These are phyloP conservation scores for Gadopsis marmoratus DNA, from an alignment of 2,797 vertebrate genomes.

Conservation along the genomic window DNA sequence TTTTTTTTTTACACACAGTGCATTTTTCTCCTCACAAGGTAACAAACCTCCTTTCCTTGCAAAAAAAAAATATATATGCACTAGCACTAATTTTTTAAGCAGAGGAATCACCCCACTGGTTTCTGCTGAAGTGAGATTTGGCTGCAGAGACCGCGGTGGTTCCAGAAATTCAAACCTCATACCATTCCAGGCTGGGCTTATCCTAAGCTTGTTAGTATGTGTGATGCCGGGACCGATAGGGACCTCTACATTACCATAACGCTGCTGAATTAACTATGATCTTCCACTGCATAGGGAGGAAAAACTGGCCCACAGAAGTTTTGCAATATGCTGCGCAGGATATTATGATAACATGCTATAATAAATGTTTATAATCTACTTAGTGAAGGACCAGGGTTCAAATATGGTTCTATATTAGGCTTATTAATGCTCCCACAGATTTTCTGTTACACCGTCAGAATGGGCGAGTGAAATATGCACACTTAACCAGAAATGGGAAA, in stretches of 20 bases:
- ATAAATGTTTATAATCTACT: slow-evolving; percentile 99
- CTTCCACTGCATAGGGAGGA: slow-evolving; percentile 92
- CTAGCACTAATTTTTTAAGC: slow-evolving; percentile 88
- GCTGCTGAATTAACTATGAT: slow-evolving; percentile 99
- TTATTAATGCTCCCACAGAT: slow-evolving; percentile 92
- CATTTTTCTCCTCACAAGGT: slow-evolving; percentile 78
- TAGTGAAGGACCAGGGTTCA: slow-evolving; percentile 92
- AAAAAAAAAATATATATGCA: slow-evolving; percentile 86
- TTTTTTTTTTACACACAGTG: slow-evolving; percentile 77
- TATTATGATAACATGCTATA: slow-evolving; percentile 99
- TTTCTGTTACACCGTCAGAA: slow-evolving; percentile 69
- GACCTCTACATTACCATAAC: slow-evolving; percentile 97
- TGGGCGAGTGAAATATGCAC: slow-evolving; percentile 71
- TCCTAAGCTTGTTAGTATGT: slow-evolving; percentile 99
- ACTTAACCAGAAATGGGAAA: slow-evolving; percentile 67
- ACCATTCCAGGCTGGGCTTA: slow-evolving; percentile 98
- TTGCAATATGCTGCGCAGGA: slow-evolving; percentile 98
- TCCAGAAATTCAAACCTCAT: slow-evolving; percentile 99
- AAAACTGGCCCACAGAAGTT: slow-evolving; percentile 97
- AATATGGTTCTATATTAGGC: slow-evolving; percentile 90
- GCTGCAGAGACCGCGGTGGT: slow-evolving; percentile 93
- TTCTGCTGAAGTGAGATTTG: slow-evolving; percentile 99
- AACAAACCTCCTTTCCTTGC: slow-evolving; percentile 86
- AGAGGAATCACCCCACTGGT: slow-evolving; percentile 83
- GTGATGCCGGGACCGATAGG: slow-evolving; percentile 95